Evolutionary conservation across 2,797 vertebrate genomes (phyloP), one percentile per base, ranked within the genome.

Genomic region (Rhinella marina): DNA sequence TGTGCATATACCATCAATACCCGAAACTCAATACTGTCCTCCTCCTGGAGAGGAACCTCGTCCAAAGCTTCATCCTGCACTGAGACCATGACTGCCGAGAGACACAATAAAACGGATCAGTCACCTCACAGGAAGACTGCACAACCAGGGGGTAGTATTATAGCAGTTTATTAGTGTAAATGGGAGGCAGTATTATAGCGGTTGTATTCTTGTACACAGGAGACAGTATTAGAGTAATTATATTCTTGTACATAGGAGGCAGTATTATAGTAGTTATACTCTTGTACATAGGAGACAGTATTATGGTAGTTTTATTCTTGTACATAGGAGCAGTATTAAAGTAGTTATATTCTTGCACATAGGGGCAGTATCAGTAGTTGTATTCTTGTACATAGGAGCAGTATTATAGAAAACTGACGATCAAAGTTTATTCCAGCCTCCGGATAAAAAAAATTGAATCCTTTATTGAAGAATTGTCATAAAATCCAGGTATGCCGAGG

Each of bases 1-100:
- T 91, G 76, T 0, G 91, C 86, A 0, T 96, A 99, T 23, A 92
- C 96, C 92, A 92, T 93, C 3, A 98, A 66, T 72, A 98, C 83
- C 62, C 84, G 92, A 91, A 92, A 95, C 91, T 98, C 97, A 41
- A 91, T 21, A 82, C 93, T 92, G 73, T 92, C 88, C 0, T 90
- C 88, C 13, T 94, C 94, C 0, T 93, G 92, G 93, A 96, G 87
- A 0, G 81, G 66, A 57, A 93, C 82, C 68, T 94, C 94, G 72
- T 93, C 92, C 91, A 93, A 91, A 10, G 87, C 89, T 27, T 16
- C 48, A 0, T 41, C 12, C 8, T 84, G 84, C 61, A 83, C 17
- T 0, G 66, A 91, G 72, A 85, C 83, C 93, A 93, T 94, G 88
- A 12, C 3, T n/a, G 27, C 32, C 12, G 7, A 7, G 5, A 17